Base-by-base conservation (phyloP, 2,113 vertebrate genomes). In the Chinchilla lanigera region DNA sequence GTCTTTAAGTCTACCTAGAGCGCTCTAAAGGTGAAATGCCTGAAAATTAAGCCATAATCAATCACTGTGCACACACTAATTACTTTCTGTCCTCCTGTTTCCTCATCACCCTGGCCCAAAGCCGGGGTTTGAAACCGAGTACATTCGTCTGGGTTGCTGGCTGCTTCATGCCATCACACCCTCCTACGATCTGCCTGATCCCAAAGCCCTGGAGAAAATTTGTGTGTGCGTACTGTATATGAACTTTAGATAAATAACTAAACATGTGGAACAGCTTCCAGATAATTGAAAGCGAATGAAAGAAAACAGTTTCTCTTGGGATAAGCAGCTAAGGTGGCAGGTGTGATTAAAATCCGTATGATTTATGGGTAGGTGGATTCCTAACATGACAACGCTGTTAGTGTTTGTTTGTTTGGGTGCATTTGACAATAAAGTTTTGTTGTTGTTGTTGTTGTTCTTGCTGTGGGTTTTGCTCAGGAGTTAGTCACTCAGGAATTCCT, bases 171-270 rank as follows among this genome's bases (percentile, higher is more conserved):
- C 97, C 98, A 97, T 97, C 98, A 99, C 98, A 98, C 99, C 97
- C 98, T 98, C 95, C 94, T 98, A 98, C 98, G 98, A 98, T 98
- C 98, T 98, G 98, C 98, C 97, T 97, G 97, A 94, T 96, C 98
- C 96, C 93, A 84, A 98, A 92, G 98, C 99, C 98, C 99, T 97
- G 98, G 99, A 99, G 99, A 98, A 98, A 99, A 99, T 99, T 98
- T 99, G 98, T 99, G 99, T 98, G 98, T 99, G 99, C 98, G 99
- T 99, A 99, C 99, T 99, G 98, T 99, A 99, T 98, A 98, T 99
- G 98, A 99, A 99, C 99, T 99, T 99, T 99, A 99, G 99, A 99
- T 99, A 99, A 99, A 99, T 99, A 99, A 99, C 99, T 99, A 99
- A 99, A 99, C 99, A 99, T 97, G 56, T 69, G 98, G 98, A 99